Conservation (phyloP, 2,888 invertebrate species). For the Micropterix aruncella region DNA sequence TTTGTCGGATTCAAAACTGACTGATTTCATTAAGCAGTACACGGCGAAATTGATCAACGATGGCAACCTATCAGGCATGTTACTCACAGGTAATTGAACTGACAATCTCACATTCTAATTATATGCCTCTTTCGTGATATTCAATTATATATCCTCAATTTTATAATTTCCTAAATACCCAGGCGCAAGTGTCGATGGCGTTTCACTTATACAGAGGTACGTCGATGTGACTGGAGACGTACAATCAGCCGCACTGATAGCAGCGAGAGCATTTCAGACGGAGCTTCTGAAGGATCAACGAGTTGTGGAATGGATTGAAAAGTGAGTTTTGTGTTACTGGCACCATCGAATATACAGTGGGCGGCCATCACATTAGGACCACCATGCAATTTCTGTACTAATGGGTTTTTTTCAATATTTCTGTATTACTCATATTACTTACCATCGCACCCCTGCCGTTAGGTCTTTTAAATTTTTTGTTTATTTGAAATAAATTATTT, state of each 20-base stretch:
- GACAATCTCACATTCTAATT: too few relatives aligned
- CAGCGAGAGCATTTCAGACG: conserved; percentile 58
- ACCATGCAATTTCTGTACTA: too few relatives aligned
- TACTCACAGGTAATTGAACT: conserved; percentile 52
- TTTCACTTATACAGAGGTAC: conserved; percentile 73
- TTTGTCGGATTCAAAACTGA: conserved; percentile 64
- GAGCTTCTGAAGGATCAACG: conserved; percentile 44
- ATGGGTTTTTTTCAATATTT: too few relatives aligned
- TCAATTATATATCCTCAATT: too few relatives aligned
- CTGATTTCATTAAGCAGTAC: conserved; percentile 62
- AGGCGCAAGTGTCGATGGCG: conserved; percentile 61
- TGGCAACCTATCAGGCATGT: conserved; percentile 72
- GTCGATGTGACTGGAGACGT: conserved; percentile 80
- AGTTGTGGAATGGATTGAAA: conserved; percentile 51
- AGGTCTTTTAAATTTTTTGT: too few relatives aligned
- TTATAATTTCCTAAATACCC: conserved; percentile 9
- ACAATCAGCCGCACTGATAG: conserved; percentile 75
- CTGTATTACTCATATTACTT: too few relatives aligned
- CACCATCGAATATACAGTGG: too few relatives aligned
- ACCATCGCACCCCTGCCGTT: too few relatives aligned
- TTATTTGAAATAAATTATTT: too few relatives aligned
- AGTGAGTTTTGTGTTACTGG: too few relatives aligned
- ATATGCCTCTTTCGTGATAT: too few relatives aligned
- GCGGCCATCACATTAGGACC: too few relatives aligned
- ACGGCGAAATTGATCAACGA: conserved; percentile 54